A percentile compares a stretch with the other conserved stretches of the same genome.
Conservation (phyloP, 2,888 invertebrate genomes). For the Drosophila formosana region DNA sequence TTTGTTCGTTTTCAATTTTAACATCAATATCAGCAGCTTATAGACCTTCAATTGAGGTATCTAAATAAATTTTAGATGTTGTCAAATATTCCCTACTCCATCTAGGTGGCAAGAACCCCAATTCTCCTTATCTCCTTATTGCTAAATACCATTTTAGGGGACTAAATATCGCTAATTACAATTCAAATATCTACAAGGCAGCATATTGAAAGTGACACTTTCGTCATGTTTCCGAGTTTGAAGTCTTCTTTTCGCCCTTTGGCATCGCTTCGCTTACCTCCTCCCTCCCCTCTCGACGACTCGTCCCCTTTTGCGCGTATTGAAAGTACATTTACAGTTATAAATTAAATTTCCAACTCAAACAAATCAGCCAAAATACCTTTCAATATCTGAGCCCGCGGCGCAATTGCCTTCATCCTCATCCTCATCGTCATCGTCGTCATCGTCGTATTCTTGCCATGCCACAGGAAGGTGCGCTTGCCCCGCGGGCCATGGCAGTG, state of each 20-base stretch:
- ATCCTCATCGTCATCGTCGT: constrained; percentile 6
- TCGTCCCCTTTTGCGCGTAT: neutral
- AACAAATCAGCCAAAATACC: constrained; percentile 79
- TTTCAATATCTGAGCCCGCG: constrained; percentile 74
- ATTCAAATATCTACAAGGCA: neutral
- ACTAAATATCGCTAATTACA: constrained; percentile 28
- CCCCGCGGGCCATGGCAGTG: constrained; percentile 30
- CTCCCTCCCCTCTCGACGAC: neutral
- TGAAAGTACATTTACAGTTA: constrained; percentile 73
- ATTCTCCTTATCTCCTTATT: too few species aligned
- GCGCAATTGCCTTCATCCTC: constrained; percentile 43
- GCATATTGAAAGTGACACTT: constrained; percentile 24
- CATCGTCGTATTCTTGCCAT: constrained; percentile 19
- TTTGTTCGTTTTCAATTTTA: too few species aligned
- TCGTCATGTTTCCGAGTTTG: constrained; percentile 8
- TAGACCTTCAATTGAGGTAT: too few species aligned
- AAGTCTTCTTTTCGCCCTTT: constrained; percentile 7
- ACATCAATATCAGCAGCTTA: too few species aligned
- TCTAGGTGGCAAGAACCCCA: too few species aligned
- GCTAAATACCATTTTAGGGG: too few species aligned
- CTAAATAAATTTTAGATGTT: too few species aligned
- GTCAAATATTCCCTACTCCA: too few species aligned
- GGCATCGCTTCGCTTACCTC: neutral
- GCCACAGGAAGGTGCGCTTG: constrained; percentile 37
- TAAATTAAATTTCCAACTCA: constrained; percentile 80